Evolutionary conservation across 2,888 invertebrate species (phyloP).

Genomic region (Cartodere bifasciata): DNA sequence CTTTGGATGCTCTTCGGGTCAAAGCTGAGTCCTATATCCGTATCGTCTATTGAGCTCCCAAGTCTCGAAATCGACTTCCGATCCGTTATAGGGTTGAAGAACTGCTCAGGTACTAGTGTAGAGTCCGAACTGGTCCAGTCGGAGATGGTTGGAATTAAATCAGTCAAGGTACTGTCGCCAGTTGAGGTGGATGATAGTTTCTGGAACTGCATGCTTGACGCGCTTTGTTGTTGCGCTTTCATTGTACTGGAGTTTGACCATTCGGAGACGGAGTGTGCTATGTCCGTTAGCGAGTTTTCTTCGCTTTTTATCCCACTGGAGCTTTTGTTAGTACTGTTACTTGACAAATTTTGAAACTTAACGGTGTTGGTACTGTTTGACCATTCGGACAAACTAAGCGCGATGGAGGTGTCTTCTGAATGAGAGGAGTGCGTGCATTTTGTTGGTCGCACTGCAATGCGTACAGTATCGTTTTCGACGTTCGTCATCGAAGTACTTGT

Average conservation of each 20-base stretch:
- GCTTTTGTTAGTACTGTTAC: conserved; percentile 44
- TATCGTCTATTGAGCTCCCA: conserved; percentile 30
- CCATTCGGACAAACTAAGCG: conserved; percentile 77
- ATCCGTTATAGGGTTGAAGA: conserved; percentile 21
- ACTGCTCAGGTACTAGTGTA: conserved; percentile 50
- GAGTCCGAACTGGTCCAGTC: conserved; percentile 68
- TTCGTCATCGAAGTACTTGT: conserved; percentile 67
- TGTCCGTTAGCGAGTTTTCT: conserved; percentile 59
- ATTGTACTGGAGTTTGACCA: conserved; percentile 70
- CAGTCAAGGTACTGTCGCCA: conserved; percentile 40
- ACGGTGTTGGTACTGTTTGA: conserved; percentile 79
- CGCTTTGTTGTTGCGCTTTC: conserved; percentile 50
- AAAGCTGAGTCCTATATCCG: conserved; percentile 23
- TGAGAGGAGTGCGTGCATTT: conserved; percentile 75
- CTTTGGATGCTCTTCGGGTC: conserved; percentile 26
- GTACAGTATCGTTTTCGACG: conserved; percentile 64
- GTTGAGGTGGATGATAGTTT: conserved; percentile 31
- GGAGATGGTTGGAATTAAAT: conserved; percentile 63
- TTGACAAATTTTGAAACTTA: conserved; percentile 63
- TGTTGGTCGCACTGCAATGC: conserved; percentile 64
- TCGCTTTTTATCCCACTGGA: conserved; percentile 60
- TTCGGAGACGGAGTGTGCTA: conserved; percentile 69
- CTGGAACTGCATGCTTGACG: conserved; percentile 29
- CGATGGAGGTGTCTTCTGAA: conserved; percentile 78
- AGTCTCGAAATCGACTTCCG: conserved; percentile 23